A percentile compares a stretch with the other conserved stretches of the same genome.
Evolutionary conservation across 2,888 invertebrate species (phyloP).

Genomic region (Drosophila lacicola): DNA sequence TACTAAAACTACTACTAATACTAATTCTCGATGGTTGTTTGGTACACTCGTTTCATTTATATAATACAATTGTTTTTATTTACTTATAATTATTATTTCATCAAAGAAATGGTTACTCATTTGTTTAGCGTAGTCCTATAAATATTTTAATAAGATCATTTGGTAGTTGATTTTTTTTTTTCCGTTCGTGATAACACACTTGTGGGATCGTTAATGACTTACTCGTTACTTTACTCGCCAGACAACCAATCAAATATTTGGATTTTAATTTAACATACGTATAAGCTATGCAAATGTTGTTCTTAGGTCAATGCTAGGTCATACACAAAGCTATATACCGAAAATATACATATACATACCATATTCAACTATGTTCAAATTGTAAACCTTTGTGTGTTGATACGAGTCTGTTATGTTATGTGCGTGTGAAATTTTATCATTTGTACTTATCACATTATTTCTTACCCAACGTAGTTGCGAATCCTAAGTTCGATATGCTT

Average conservation of each 20-base stretch:
- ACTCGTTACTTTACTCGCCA: slow-evolving; percentile 27
- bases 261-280: slow-evolving; percentile 59
- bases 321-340: slow-evolving; percentile 51
- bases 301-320: slow-evolving; percentile 74
- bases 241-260: slow-evolving; percentile 50
- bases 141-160: slow-evolving; percentile 48
- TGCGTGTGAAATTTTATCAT: slow-evolving; percentile 82
- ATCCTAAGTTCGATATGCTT: slow-evolving; percentile 66
- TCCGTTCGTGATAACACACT: slow-evolving; percentile 26
- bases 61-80: slow-evolving; percentile 21
- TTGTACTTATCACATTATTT: slow-evolving; percentile 68
- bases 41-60: slow-evolving; percentile 65
- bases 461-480: slow-evolving; percentile 61
- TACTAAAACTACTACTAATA: slow-evolving; percentile 65
- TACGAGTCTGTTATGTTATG: slow-evolving; percentile 81
- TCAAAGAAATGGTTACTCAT: slow-evolving; percentile 62
- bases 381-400: slow-evolving; percentile 84
- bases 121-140: slow-evolving; percentile 49
- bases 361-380: slow-evolving; percentile 65
- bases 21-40: slow-evolving; percentile 82
- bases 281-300: slow-evolving; percentile 68
- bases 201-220: slow-evolving; percentile 12
- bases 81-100: slow-evolving; percentile 30
- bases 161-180: slow-evolving; percentile 88
- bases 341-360: slow-evolving; percentile 53